Conservation (phyloP, 2,113 vertebrate genomes). For the Hyla sarda region DNA sequence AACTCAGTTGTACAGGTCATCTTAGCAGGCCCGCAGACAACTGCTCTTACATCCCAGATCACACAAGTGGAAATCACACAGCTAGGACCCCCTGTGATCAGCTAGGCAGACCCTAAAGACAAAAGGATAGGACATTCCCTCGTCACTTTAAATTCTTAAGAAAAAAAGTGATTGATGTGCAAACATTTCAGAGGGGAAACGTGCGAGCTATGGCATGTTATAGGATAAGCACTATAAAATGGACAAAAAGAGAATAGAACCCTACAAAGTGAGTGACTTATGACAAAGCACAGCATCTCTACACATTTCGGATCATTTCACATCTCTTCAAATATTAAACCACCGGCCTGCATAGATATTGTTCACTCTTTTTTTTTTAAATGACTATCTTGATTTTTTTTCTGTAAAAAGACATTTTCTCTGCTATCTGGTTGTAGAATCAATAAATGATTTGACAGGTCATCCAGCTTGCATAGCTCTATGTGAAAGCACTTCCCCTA, state of each 20-base stretch:
- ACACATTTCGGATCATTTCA: constrained; percentile 44
- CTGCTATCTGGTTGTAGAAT: constrained; percentile 69
- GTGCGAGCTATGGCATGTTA: background rate
- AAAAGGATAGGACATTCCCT: background rate
- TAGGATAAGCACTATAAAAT: constrained; percentile 24
- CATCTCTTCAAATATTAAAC: constrained; percentile 58
- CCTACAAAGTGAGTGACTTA: constrained; percentile 58
- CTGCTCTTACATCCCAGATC: too few species aligned
- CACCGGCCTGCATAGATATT: constrained; percentile 48
- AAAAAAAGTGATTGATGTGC: background rate
- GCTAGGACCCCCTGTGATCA: too few species aligned
- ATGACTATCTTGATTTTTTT: constrained; percentile 66
- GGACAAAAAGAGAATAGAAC: background rate
- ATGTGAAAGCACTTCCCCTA: constrained; percentile 63
- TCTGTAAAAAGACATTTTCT: constrained; percentile 65
- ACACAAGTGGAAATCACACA: too few species aligned
- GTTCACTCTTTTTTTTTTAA: constrained; percentile 54
- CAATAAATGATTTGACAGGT: constrained; percentile 68
- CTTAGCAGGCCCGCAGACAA: too few species aligned
- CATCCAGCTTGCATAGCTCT: constrained; percentile 62
- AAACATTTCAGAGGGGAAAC: background rate
- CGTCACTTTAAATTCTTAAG: background rate
- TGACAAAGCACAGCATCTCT: constrained; percentile 28
- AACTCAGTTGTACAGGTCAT: too few species aligned
- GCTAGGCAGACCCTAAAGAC: background rate